Evolutionary conservation across 2,888 invertebrate species (phyloP).

Genomic region (Polyommatus iphigenia): DNA sequence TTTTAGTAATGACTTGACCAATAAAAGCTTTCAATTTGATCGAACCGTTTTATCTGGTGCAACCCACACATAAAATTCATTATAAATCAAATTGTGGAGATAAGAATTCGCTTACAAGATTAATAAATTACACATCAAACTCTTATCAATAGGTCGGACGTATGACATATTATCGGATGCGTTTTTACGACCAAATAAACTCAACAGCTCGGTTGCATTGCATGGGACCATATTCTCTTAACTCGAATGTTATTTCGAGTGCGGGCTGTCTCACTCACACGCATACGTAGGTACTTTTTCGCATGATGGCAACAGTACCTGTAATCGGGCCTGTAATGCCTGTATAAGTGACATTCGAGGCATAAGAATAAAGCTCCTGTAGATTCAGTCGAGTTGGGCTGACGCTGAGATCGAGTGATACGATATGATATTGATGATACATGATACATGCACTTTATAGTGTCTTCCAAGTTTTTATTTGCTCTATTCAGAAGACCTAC

Average conservation of each 20-base stretch:
- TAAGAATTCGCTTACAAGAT: conserved; percentile 35
- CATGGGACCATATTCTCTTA: background rate
- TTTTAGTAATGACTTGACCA: conserved; percentile 26
- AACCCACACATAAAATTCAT: conserved; percentile 32
- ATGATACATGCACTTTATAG: conserved; percentile 40
- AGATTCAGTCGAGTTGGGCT: conserved; percentile 32
- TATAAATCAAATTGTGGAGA: conserved; percentile 33
- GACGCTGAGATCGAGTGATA: conserved; percentile 58
- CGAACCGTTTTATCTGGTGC: conserved; percentile 31
- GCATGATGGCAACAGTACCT: too few species aligned
- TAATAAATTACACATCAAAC: conserved; percentile 38
- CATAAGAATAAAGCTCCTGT: background rate
- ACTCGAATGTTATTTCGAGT: background rate
- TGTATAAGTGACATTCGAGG: background rate
- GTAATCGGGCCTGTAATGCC: too few species aligned
- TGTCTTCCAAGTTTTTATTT: conserved; percentile 19
- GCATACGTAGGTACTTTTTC: too few species aligned
- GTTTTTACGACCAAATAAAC: conserved; percentile 50
- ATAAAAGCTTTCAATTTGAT: conserved; percentile 32
- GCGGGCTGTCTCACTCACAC: background rate
- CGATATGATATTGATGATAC: conserved; percentile 60
- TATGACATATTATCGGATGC: conserved; percentile 62
- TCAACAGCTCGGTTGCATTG: background rate
- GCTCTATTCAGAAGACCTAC: background rate
- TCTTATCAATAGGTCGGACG: conserved; percentile 59